Evolutionary conservation across 2,888 invertebrate genomes (phyloP).

Genomic region (Pammene fasciana): DNA sequence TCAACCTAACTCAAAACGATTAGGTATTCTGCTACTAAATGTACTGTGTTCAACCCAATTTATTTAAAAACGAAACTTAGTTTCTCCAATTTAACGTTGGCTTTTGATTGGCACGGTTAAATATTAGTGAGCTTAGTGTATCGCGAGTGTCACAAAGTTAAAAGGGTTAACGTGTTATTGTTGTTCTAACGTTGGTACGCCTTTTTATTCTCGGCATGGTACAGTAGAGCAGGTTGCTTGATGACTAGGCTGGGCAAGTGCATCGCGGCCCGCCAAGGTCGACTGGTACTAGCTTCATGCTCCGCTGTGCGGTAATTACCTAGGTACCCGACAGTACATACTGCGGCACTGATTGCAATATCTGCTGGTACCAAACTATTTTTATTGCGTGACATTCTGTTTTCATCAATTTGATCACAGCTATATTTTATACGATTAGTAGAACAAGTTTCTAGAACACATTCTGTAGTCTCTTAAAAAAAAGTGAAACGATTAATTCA

Average conservation of each 20-base stretch:
- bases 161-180: neutral
- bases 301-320: conserved; percentile 31
- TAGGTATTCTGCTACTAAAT: conserved; percentile 3
- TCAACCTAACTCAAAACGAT: conserved; percentile 26
- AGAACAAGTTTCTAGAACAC: no score
- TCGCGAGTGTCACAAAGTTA: neutral
- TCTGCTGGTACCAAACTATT: conserved; percentile 1
- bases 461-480: no score
- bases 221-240: conserved; percentile 24
- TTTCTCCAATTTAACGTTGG: neutral
- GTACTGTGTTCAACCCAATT: neutral
- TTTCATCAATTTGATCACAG: neutral
- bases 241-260: conserved; percentile 41
- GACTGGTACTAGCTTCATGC: conserved; percentile 41
- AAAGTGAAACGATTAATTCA: no score
- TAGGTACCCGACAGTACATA: conserved; percentile 5
- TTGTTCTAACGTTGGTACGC: neutral
- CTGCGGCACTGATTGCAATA: conserved; percentile 23
- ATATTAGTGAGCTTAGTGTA: conserved; percentile 1
- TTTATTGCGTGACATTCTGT: neutral
- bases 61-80: conserved; percentile 11
- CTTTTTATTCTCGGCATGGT: neutral
- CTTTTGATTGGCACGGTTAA: neutral
- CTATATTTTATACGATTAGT: neutral
- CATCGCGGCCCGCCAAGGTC: conserved; percentile 44